A percentile compares a stretch with the other conserved stretches of the same genome.
These are phyloP conservation scores for Forbesichthys agassizii DNA, from an alignment of 2,113 vertebrate species.

Conservation along the genomic window DNA sequence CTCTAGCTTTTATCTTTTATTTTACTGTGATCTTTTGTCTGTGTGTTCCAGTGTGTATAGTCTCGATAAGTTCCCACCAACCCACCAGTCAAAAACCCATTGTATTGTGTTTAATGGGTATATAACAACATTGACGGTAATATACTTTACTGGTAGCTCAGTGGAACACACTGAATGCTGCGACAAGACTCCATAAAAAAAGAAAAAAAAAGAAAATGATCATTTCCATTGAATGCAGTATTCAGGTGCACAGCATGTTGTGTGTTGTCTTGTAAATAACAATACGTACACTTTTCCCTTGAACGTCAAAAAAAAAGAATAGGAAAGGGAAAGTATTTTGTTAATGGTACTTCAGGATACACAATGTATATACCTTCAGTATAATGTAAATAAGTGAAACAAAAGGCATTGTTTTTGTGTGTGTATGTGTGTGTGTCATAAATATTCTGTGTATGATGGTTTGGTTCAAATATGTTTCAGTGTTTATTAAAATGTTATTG, in stretches of 20 bases:
- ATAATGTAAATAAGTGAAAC: constrained; percentile 87
- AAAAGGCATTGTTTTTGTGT: constrained; percentile 71
- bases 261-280: constrained; percentile 85
- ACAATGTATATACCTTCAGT: constrained; percentile 79
- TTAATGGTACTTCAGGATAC: constrained; percentile 83
- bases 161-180: constrained; percentile 41
- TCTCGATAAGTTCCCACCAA: constrained; percentile 52
- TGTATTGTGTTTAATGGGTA: constrained; percentile 43
- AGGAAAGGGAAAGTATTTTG: constrained; percentile 82
- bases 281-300: constrained; percentile 70
- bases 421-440: constrained; percentile 87
- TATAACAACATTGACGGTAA: constrained; percentile 23
- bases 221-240: constrained; percentile 69
- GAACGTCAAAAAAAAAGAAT: constrained; percentile 57
- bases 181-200: constrained; percentile 47
- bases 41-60: constrained; percentile 62
- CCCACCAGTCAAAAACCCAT: constrained; percentile 29
- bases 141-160: constrained; percentile 46
- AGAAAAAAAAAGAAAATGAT: constrained; percentile 40
- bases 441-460: constrained; percentile 81
- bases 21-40: constrained; percentile 62
- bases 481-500: constrained; percentile 84
- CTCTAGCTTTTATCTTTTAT: constrained; percentile 30
- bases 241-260: constrained; percentile 77
- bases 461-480: constrained; percentile 82